Evolutionary conservation across 1,140 invertebrate genomes (phyloP).

Genomic region (Cheumatopsyche charites): DNA sequence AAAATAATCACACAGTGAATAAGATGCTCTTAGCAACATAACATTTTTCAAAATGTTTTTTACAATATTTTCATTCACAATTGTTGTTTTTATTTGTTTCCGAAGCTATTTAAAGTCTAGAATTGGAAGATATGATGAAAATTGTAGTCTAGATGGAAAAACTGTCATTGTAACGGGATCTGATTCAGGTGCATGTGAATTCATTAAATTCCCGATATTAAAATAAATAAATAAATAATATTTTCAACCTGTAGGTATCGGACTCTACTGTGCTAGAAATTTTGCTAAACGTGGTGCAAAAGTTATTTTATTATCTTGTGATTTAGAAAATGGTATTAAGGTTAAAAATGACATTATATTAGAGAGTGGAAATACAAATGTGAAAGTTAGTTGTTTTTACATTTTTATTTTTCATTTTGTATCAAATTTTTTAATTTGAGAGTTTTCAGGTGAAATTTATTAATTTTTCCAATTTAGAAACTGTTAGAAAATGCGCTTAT

Average conservation of each 20-base stretch:
- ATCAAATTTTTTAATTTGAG: too few relatives aligned
- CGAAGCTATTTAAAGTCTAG: conserved; percentile 33
- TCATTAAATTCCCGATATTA: too few relatives aligned
- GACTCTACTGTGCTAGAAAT: conserved; percentile 70
- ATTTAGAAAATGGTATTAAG: conserved; percentile 53
- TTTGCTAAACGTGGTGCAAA: conserved; percentile 68
- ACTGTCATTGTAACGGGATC: conserved; percentile 45
- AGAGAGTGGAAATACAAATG: conserved; percentile 63
- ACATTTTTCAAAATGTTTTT: conserved; percentile 2
- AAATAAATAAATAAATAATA: too few relatives aligned
- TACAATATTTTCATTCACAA: not conserved
- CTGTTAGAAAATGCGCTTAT: conserved; percentile 60
- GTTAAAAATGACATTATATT: conserved; percentile 63
- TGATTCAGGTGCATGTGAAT: conserved; percentile 39
- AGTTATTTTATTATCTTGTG: conserved; percentile 72
- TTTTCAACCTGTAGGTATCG: conserved; percentile 66
- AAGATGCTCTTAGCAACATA: too few relatives aligned
- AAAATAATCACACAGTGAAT: too few relatives aligned
- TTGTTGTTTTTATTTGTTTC: not conserved
- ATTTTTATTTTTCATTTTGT: too few relatives aligned
- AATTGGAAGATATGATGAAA: conserved; percentile 38
- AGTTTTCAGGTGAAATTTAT: conserved; percentile 56
- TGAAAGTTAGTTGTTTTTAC: conserved; percentile 52
- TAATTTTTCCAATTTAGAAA: conserved; percentile 61
- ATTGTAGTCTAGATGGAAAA: conserved; percentile 44